Evolutionary conservation across 2,797 vertebrate genomes (phyloP).

Genomic region (Gymnoscopelus microlampas): DNA sequence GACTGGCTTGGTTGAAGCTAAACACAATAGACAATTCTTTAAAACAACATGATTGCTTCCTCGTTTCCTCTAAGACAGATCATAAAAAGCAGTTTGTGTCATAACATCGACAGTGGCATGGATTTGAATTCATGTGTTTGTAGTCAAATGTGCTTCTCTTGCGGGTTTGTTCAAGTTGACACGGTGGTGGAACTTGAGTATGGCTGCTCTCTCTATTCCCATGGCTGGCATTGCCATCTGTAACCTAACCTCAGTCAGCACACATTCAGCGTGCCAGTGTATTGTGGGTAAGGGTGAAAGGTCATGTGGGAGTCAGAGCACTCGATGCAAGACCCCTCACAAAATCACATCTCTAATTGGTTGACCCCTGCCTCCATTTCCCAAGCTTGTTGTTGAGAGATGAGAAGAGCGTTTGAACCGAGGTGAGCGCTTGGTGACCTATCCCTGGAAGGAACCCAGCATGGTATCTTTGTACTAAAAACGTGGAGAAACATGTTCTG

Average conservation of each 20-base stretch:
- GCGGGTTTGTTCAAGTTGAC: background rate
- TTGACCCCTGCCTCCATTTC: slow-evolving; percentile 16
- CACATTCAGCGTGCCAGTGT: background rate
- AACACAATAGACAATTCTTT: background rate
- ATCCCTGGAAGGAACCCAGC: slow-evolving; percentile 24
- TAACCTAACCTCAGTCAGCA: background rate
- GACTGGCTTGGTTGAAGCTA: background rate
- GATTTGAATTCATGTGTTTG: background rate
- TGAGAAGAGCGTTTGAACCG: background rate
- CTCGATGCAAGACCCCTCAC: background rate
- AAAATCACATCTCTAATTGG: slow-evolving; percentile 16
- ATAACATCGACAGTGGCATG: background rate
- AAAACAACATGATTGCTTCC: background rate
- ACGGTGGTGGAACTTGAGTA: background rate
- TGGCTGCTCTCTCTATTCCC: background rate
- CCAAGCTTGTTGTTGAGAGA: background rate
- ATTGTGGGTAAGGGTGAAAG: slow-evolving; percentile 18
- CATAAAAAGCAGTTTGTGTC: background rate
- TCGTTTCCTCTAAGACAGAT: too few species aligned
- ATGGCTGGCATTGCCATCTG: background rate
- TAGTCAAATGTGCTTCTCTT: background rate
- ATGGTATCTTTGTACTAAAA: slow-evolving; percentile 32
- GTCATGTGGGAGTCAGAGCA: background rate
- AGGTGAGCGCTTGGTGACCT: slow-evolving; percentile 19
- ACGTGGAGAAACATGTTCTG: slow-evolving; percentile 28